These are phyloP conservation scores for Regulus satrapa DNA, from an alignment of 2,113 vertebrate genomes.

Conservation along the genomic window DNA sequence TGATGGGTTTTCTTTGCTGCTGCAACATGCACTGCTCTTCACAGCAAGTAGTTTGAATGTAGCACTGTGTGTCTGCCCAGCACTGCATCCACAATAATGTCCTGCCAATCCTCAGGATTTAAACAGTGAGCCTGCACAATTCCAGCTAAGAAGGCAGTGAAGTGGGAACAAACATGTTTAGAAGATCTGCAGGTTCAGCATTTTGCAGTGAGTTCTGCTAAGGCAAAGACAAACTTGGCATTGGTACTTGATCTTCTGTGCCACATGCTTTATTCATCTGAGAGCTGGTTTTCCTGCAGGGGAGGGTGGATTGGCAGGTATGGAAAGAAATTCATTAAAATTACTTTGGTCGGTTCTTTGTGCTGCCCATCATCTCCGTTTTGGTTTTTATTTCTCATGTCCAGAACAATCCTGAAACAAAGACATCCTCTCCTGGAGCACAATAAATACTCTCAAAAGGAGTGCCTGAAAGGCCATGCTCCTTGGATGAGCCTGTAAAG, in stretches of 20 bases:
- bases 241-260: not conserved
- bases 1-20: not conserved
- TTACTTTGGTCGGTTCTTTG: not conserved
- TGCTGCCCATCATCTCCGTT: not conserved
- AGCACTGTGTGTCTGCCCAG: not conserved
- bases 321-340: slow-evolving; percentile 30
- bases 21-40: not conserved
- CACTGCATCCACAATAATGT: not conserved
- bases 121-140: not conserved
- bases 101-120: not conserved
- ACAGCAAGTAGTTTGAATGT: rapidly evolving
- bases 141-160: not conserved
- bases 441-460: not conserved
- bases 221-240: slow-evolving; percentile 34
- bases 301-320: slow-evolving; percentile 42
- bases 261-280: not conserved
- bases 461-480: not conserved
- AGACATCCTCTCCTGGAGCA: not conserved
- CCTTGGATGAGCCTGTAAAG: not conserved
- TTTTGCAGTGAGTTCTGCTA: not conserved
- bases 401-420: not conserved
- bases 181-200: slow-evolving; percentile 36
- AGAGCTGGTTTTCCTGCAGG: slow-evolving; percentile 34
- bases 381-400: slow-evolving; percentile 1
- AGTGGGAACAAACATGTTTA: not conserved